Percentiles rank a stretch among this genome's conserved stretches.
Evolutionary conservation across 2,113 vertebrate species (phyloP).

Genomic region (Pogona vitticeps): DNA sequence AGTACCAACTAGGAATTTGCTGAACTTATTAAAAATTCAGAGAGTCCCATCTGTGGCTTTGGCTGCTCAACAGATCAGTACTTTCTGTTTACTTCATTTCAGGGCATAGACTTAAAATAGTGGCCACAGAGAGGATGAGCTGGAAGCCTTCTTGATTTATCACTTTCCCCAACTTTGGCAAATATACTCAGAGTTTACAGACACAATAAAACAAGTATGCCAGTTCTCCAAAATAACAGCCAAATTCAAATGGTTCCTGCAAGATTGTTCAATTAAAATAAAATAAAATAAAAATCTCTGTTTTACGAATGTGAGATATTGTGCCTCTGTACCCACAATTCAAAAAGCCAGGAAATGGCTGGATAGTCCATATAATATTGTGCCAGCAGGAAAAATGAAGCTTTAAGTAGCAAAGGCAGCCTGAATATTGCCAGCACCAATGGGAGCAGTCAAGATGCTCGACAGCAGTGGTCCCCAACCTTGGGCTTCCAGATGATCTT

Average conservation of each 20-base stretch:
- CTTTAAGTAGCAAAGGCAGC: no score
- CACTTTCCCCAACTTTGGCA: neutral
- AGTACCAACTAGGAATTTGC: neutral
- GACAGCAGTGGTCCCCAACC: no score
- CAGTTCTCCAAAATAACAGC: neutral
- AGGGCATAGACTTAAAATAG: neutral
- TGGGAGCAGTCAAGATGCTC: no score
- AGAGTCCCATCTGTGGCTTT: neutral
- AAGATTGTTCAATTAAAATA: neutral
- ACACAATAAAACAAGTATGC: neutral
- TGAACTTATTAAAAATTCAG: neutral
- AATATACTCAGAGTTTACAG: neutral
- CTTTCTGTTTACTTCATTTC: neutral
- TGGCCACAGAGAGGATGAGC: neutral
- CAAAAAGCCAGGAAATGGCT: no score
- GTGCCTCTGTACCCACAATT: no score
- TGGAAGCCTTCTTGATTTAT: neutral
- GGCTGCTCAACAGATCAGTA: neutral
- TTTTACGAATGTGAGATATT: no score
- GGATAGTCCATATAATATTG: no score
- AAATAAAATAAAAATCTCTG: no score
- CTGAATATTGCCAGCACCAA: no score
- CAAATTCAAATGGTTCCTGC: neutral
- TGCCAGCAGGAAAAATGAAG: no score
- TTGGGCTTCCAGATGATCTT: no score